phyloP scores from a whole-genome alignment of 2,888 invertebrate species.

The Lochmaea crataegi region DNA sequence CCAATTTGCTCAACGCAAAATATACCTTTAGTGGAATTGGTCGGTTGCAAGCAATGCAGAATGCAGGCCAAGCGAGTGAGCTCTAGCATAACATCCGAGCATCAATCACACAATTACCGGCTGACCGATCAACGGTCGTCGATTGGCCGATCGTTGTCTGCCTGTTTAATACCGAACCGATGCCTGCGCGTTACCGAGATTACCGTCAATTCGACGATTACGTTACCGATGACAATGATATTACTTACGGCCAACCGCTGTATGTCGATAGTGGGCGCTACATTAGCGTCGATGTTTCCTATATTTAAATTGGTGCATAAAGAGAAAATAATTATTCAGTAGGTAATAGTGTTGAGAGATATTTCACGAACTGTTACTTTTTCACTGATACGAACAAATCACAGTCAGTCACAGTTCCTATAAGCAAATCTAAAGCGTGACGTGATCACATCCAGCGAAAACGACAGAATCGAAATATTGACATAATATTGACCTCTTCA shows the following conservation, averaged over 20 bases:
- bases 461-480: too few species aligned
- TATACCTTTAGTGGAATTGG: background rate
- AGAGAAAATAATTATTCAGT: background rate
- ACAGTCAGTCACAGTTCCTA: too few species aligned
- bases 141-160: background rate
- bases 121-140: conserved; percentile 12
- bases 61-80: background rate
- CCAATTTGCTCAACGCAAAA: conserved; percentile 10
- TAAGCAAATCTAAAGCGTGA: too few species aligned
- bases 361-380: too few species aligned
- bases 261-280: conserved; percentile 44
- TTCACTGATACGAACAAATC: too few species aligned
- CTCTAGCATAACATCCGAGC: conserved; percentile 1
- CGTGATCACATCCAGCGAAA: too few species aligned
- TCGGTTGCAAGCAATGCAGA: conserved; percentile 1
- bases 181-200: conserved; percentile 41
- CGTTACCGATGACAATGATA: conserved; percentile 52
- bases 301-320: background rate
- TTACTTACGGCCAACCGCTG: conserved; percentile 48
- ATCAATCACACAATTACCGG: conserved; percentile 14
- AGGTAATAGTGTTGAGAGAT: too few species aligned
- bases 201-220: conserved; percentile 51
- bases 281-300: conserved; percentile 31
- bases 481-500: too few species aligned
- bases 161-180: background rate